These are phyloP conservation scores for Halichoeres trimaculatus DNA, from an alignment of 2,113 vertebrate genomes.

Conservation along the genomic window DNA sequence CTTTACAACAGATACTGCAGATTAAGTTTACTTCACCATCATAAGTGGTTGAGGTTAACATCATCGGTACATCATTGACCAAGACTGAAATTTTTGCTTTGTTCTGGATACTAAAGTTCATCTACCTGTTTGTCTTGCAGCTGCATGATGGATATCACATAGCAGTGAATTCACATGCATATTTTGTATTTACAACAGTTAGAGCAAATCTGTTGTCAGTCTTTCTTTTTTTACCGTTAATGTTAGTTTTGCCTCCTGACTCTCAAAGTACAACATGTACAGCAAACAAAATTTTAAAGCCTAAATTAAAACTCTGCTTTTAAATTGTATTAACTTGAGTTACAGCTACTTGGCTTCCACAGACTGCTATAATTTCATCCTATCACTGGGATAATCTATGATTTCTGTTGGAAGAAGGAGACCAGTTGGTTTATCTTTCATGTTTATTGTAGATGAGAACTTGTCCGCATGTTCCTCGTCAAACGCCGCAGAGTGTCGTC, in stretches of 20 bases:
- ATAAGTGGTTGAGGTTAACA: not conserved
- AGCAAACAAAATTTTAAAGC: not conserved
- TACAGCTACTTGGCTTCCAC: not conserved
- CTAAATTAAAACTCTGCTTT: not conserved
- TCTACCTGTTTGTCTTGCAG: not conserved
- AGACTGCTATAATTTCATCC: not conserved
- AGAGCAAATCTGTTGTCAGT: not conserved
- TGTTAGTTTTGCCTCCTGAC: not conserved
- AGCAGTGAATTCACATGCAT: not conserved
- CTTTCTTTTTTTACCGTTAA: not conserved
- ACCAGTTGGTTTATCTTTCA: not conserved
- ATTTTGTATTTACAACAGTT: not conserved
- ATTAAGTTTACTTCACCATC: not conserved
- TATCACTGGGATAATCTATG: not conserved
- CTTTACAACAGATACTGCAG: not conserved
- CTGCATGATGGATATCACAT: not conserved
- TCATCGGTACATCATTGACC: not conserved
- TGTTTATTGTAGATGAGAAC: constrained; percentile 14
- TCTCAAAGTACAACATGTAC: not conserved
- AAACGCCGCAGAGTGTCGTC: not conserved
- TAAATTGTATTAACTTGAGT: not conserved
- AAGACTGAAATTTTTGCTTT: too few relatives aligned
- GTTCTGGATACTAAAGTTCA: too few relatives aligned
- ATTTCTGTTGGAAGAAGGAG: not conserved
- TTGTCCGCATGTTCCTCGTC: constrained; percentile 5